phyloP scores from a whole-genome alignment of 2,888 invertebrate genomes.

The Auanema sp. region DNA sequence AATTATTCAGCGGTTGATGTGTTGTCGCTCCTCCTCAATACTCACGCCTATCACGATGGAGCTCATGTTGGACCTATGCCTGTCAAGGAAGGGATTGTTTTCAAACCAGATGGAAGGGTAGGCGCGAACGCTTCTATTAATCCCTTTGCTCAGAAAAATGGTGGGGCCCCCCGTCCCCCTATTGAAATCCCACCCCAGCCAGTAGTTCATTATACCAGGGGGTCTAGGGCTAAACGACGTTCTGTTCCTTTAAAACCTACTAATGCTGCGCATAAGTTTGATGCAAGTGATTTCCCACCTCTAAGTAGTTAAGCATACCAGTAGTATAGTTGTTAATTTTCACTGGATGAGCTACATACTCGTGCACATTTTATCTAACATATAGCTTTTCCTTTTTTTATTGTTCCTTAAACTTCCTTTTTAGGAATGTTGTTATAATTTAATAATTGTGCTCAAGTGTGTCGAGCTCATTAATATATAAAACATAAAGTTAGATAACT shows the following conservation, averaged over 20 bases:
- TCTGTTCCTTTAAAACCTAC: neutral
- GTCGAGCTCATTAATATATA: too few species aligned
- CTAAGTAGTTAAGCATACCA: neutral
- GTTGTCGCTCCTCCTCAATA: conserved; percentile 1
- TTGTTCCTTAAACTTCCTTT: too few species aligned
- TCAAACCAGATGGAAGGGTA: conserved; percentile 7
- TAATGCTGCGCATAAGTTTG: conserved; percentile 1
- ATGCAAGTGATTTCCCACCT: conserved; percentile 1
- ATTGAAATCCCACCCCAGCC: conserved; percentile 15
- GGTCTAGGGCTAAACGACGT: conserved; percentile 13
- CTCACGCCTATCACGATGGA: conserved; percentile 5
- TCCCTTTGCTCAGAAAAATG: neutral
- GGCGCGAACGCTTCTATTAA: neutral
- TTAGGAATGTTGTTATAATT: too few species aligned
- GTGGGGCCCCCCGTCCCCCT: conserved; percentile 19
- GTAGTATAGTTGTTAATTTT: too few species aligned
- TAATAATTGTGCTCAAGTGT: too few species aligned
- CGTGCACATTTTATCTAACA: too few species aligned
- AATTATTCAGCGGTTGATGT: conserved; percentile 8
- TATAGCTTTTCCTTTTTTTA: too few species aligned
- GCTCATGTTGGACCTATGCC: conserved; percentile 3
- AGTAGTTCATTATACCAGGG: conserved; percentile 14
- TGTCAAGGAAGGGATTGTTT: conserved; percentile 7
- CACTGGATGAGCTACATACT: too few species aligned
- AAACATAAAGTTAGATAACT: too few species aligned